A percentile compares a stretch with the other conserved stretches of the same genome.
Evolutionary conservation across 2,113 vertebrate genomes (phyloP).

Genomic region (human (Homo sapiens)): DNA sequence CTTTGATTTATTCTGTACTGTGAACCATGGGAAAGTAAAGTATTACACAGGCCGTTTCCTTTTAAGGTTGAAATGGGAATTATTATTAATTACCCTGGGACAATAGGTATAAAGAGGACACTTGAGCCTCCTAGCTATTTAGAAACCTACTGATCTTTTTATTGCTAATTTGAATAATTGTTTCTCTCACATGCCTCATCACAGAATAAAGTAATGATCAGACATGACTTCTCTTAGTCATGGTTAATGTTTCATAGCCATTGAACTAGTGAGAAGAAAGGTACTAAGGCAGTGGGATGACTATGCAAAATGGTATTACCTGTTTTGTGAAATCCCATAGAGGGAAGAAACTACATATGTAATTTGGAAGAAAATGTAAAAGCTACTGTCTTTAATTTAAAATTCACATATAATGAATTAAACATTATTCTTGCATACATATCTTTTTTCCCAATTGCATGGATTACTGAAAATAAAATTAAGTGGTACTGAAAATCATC

Average conservation of each 20-base stretch:
- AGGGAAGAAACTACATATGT: background rate
- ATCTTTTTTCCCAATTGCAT: background rate
- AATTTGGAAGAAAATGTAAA: conserved; percentile 18
- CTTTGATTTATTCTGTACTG: background rate
- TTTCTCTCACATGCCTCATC: background rate
- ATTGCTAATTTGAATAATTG: background rate
- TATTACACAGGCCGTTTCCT: background rate
- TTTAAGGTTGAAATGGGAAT: background rate
- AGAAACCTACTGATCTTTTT: conserved; percentile 8
- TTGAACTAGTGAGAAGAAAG: background rate
- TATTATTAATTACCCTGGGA: conserved; percentile 1
- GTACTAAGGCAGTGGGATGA: background rate
- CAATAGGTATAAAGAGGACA: background rate
- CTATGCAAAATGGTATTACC: background rate
- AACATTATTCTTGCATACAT: background rate
- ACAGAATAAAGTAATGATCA: background rate
- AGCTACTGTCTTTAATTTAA: conserved; percentile 16
- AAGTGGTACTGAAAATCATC: background rate
- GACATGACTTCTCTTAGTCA: background rate
- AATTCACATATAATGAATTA: background rate
- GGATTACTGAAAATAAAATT: background rate
- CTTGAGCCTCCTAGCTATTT: background rate
- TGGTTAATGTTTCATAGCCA: background rate
- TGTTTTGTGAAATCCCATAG: background rate
- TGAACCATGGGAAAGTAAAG: background rate